Base-by-base conservation (phyloP, 2,888 invertebrate species). In the Pyrrhia umbra region DNA sequence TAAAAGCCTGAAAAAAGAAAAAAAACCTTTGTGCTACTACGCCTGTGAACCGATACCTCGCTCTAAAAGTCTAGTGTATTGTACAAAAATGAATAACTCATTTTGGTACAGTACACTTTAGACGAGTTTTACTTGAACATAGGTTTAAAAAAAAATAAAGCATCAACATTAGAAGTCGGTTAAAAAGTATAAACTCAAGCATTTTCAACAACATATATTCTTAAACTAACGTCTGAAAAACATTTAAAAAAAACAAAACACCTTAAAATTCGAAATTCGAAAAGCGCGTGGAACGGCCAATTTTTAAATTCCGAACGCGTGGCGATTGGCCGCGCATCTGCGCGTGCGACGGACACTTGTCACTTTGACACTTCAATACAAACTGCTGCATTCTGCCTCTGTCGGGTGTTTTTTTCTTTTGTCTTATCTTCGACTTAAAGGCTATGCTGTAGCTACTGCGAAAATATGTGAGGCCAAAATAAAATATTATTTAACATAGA, bases 301-400 rank as follows among this genome's bases (percentile, higher is more conserved):
- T 83, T 85, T 88, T 88, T 83, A 78, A 87, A 90, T 90, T 87
- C 85, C 86, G 83, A 81, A 79, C 81, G 80, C 70, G 80, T 79
- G 69, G 74, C 75, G 79, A 75, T 80, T 70, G 75, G 82, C 79
- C 72, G 82, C 79, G 85, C 93, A 92, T 90, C 89, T 92, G 92
- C 90, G 84, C 86, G 70, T 70, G 85, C 82, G 85, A 78, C 83
- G 73, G 77, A 80, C 83, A 84, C 87, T 83, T 90, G 92, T 92
- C 92, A 92, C 78, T 89, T 90, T 91, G 92, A 91, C 92, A 92
- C 91, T 91, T 90, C 85, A 85, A 90, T 88, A 91, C 88, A 85
- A 88, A 90, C 86, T 87, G 83, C 87, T 80, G 61, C 85, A 83
- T 88, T 83, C 77, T 64, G 79, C 69, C 68, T 75, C 62, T 75